Evolutionary conservation across 1,140 invertebrate species (phyloP).

Genomic region (Drosophila punjabiensis): DNA sequence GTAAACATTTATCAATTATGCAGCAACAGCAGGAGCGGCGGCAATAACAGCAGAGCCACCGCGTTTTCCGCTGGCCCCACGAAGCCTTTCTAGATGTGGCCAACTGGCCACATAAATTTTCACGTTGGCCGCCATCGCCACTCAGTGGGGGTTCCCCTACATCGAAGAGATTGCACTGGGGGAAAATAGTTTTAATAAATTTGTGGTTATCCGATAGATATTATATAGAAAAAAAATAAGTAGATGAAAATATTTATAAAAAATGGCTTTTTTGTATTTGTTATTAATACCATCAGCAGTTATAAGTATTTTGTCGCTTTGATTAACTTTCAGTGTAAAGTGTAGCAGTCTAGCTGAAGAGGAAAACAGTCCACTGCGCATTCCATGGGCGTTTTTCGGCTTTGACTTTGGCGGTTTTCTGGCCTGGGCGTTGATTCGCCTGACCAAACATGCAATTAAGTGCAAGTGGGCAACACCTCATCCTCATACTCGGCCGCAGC

Average conservation of each 20-base stretch:
- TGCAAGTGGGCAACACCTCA: conserved; percentile 77
- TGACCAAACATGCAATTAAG: conserved; percentile 77
- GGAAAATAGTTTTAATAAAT: not conserved
- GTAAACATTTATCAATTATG: conserved; percentile 83
- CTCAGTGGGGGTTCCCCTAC: conserved; percentile 39
- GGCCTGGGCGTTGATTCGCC: conserved; percentile 69
- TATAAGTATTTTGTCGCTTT: too few species aligned
- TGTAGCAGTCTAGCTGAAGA: conserved; percentile 11
- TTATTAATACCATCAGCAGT: too few species aligned
- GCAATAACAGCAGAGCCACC: conserved; percentile 48
- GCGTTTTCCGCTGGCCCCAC: not conserved
- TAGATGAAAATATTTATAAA: too few species aligned
- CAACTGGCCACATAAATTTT: conserved; percentile 78
- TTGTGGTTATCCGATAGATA: not conserved
- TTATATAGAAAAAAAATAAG: too few species aligned
- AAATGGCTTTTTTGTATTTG: not conserved
- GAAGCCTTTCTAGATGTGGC: conserved; percentile 27
- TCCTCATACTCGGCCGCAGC: conserved; percentile 31
- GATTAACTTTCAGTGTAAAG: too few species aligned
- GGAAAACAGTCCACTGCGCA: conserved; percentile 38
- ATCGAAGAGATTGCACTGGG: conserved; percentile 3
- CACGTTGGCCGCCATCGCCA: conserved; percentile 55
- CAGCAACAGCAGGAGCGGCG: conserved; percentile 68
- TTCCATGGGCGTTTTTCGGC: conserved; percentile 61
- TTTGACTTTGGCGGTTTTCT: conserved; percentile 53